Evolutionary conservation across 2,888 invertebrate species (phyloP), one percentile per base, ranked within the genome.

Genomic region (Dysmachus trigonus): DNA sequence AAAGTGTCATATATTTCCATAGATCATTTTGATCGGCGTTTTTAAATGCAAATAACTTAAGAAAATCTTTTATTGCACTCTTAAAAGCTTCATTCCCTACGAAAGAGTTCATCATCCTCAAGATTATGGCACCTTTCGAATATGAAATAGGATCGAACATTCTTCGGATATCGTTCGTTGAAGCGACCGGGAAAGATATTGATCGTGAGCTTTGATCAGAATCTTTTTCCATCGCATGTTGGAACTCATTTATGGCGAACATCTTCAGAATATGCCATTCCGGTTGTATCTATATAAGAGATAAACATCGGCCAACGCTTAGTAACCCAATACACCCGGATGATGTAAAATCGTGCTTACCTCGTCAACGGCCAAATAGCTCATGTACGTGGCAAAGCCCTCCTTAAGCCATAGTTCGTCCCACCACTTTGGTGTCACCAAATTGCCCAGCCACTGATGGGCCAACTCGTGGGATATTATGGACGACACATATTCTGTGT

Each of bases 391-490:
- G 27, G 93, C 93, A 85, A 94, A 93, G 5, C 94, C 93, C 89
- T 94, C 94, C 89, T 93, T 94, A 13, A 96, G 92, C 95, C 96
- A 96, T 1, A 95, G 92, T 88, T 94, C 94, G 86, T 94, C 93
- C 96, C 96, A 96, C 96, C 96, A 96, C 47, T 94, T 93, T 86
- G 95, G 94, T 0, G 96, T 96, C 22, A 96, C 95, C 22, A 95
- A 92, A 90, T 96, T 95, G 6, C 96, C 96, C 89, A 96, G 96
- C 96, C 96, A 96, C 93, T 95, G 95, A 90, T 97, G 97, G 0
- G 96, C 94, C 83, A 96, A 91, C 91, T 97, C 97, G 89, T 97
- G 97, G 0, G 95, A 93, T 4, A 96, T 93, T 1, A 95, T 94
- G 30, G 94, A 93, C 0, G 95, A 94, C 1, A 96, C 93, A 79